These are phyloP conservation scores for Stenoptilia bipunctidactyla DNA, from an alignment of 2,888 invertebrate genomes.

Conservation along the genomic window DNA sequence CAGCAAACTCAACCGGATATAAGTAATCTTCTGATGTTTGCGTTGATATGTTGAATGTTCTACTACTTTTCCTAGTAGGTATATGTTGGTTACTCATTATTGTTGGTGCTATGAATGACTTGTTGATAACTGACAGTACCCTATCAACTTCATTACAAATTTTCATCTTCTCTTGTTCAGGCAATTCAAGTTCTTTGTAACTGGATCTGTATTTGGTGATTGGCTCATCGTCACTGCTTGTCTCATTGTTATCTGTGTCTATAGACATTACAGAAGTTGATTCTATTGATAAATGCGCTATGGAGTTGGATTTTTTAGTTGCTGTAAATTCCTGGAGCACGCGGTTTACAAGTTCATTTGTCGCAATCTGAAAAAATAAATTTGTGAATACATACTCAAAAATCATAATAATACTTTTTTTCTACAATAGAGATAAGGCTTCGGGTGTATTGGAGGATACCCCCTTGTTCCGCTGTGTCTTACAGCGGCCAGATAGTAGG, in stretches of 20 bases:
- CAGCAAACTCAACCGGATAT: constrained; percentile 37
- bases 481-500: too few relatives aligned
- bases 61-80: too few relatives aligned
- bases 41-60: neutral
- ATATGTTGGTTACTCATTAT: too few relatives aligned
- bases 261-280: too few relatives aligned
- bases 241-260: constrained; percentile 6
- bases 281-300: neutral
- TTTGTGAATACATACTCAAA: neutral
- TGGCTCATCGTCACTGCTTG: constrained; percentile 49
- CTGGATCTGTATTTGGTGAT: constrained; percentile 40
- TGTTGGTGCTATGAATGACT: too few relatives aligned
- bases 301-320: neutral
- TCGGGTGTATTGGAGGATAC: too few relatives aligned
- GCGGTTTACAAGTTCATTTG: neutral
- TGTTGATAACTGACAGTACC: constrained; percentile 17
- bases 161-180: constrained; percentile 35
- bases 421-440: too few relatives aligned
- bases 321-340: neutral
- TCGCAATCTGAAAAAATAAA: neutral
- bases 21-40: neutral
- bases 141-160: constrained; percentile 37
- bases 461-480: too few relatives aligned
- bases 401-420: too few relatives aligned
- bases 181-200: constrained; percentile 37